These are phyloP conservation scores for Scopus umbretta DNA, from an alignment of 2,113 vertebrate genomes.

Conservation along the genomic window DNA sequence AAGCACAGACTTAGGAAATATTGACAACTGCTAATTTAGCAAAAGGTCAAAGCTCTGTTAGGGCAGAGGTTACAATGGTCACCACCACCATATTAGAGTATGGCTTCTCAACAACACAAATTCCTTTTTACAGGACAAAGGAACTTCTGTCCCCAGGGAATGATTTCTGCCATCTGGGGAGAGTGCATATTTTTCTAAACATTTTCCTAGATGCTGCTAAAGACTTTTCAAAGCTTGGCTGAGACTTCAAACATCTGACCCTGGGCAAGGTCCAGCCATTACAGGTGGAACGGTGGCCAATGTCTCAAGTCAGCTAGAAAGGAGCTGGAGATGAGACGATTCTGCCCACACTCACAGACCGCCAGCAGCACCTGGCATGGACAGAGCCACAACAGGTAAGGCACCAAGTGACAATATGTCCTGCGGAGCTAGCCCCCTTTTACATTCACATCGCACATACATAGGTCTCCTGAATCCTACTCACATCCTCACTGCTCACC, in stretches of 20 bases:
- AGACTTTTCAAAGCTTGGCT: not conserved
- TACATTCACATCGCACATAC: not conserved
- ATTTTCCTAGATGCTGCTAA: not conserved
- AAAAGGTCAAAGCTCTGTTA: not conserved
- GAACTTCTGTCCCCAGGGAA: not conserved
- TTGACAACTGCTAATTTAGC: not conserved
- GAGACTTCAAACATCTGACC: not conserved
- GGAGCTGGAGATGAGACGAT: not conserved
- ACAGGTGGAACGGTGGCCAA: not conserved
- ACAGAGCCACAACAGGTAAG: not conserved
- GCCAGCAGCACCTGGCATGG: not conserved
- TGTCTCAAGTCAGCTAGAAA: not conserved
- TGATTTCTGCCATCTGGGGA: not conserved
- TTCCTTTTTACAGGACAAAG: not conserved
- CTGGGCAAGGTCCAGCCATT: no score
- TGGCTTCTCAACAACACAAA: not conserved
- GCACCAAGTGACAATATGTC: no score
- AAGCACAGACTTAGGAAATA: not conserved
- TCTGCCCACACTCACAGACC: not conserved
- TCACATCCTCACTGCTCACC: not conserved
- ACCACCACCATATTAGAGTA: not conserved
- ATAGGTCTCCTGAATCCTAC: not conserved
- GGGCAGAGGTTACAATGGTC: not conserved
- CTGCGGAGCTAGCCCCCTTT: not conserved
- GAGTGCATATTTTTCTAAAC: not conserved